A percentile compares a stretch with the other conserved stretches of the same genome.
Evolutionary conservation across 2,113 vertebrate genomes (phyloP).

Genomic region (Corythaeola cristata): DNA sequence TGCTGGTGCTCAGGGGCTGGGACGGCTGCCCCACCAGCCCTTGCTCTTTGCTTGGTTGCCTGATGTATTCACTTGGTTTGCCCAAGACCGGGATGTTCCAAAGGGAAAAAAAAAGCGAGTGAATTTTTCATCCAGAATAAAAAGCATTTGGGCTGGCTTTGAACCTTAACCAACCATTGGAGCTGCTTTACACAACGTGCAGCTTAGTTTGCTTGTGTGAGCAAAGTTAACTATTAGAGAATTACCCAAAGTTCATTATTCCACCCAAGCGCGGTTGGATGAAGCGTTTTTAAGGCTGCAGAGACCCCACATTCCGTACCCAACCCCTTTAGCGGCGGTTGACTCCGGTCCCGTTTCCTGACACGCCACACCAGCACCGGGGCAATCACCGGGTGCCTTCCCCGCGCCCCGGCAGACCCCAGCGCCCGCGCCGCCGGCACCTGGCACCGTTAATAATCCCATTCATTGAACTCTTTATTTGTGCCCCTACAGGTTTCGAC

Average conservation of each 20-base stretch:
- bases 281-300: not conserved
- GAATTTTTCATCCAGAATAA: not conserved
- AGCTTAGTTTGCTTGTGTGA: not conserved
- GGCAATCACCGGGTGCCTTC: conserved; percentile 55
- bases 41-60: not conserved
- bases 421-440: conserved; percentile 38
- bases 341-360: conserved; percentile 40
- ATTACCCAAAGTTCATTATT: not conserved
- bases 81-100: not conserved
- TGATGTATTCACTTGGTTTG: not conserved
- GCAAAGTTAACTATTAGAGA: not conserved
- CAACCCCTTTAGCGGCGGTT: conserved; percentile 11
- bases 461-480: conserved; percentile 65
- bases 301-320: not conserved
- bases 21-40: not conserved
- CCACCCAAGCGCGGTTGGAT: not conserved
- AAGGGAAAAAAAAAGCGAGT: not conserved
- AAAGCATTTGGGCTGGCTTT: not conserved
- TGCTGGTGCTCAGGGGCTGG: not conserved
- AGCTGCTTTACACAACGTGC: not conserved
- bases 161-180: not conserved
- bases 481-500: conserved; percentile 62
- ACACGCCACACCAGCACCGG: conserved; percentile 40
- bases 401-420: conserved; percentile 54
- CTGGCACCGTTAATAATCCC: conserved; percentile 68